Conservation (phyloP, 2,888 invertebrate species). For the Plebejus anna region DNA sequence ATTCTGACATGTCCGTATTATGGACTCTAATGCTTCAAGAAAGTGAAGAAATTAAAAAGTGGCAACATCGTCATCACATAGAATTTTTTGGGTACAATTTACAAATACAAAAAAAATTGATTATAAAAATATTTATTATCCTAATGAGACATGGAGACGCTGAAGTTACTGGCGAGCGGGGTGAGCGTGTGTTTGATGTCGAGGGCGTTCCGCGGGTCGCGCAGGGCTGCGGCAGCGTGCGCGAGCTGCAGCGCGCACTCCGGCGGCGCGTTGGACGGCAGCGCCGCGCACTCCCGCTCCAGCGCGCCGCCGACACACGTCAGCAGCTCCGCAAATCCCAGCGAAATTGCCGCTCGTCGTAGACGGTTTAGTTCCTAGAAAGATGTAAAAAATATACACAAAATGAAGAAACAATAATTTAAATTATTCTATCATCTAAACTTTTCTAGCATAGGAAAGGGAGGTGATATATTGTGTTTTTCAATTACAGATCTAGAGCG, state of each 20-base stretch:
- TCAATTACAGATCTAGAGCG: no score
- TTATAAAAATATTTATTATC: neutral
- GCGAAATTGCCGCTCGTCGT: conserved; percentile 92
- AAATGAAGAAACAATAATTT: neutral
- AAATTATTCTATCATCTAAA: no score
- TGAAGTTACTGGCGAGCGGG: conserved; percentile 58
- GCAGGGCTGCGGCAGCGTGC: conserved; percentile 90
- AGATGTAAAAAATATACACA: conserved; percentile 23
- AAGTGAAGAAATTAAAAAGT: no score
- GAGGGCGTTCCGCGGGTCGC: conserved; percentile 82
- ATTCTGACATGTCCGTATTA: no score
- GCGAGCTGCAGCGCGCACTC: conserved; percentile 94
- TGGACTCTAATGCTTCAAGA: no score
- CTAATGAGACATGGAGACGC: conserved; percentile 51
- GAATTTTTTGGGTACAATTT: neutral
- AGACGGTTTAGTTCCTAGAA: conserved; percentile 93
- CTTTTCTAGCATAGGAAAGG: no score
- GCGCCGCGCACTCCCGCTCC: conserved; percentile 91
- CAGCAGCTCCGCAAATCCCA: conserved; percentile 94
- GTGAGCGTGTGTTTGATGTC: conserved; percentile 68
- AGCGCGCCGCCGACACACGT: conserved; percentile 92
- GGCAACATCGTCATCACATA: no score
- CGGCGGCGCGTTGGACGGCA: conserved; percentile 88
- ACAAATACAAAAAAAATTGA: neutral
- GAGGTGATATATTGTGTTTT: no score